Evolutionary conservation across 2,113 vertebrate species (phyloP).

Genomic region (Tonatia bakeri): DNA sequence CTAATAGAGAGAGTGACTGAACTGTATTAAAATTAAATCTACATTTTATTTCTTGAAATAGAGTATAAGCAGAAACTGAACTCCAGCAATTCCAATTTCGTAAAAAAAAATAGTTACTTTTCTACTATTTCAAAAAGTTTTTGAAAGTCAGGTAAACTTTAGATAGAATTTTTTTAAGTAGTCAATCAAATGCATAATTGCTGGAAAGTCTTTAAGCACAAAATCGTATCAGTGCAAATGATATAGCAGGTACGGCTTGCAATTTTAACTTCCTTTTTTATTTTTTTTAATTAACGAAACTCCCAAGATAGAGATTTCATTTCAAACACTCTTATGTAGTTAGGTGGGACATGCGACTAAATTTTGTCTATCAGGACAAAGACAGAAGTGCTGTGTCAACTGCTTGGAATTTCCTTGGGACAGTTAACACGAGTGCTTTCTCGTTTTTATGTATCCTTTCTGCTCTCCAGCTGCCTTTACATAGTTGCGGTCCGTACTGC

Average conservation of each 20-base stretch:
- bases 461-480: background rate
- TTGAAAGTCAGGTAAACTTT: constrained; percentile 60
- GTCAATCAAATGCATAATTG: background rate
- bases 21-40: constrained; percentile 72
- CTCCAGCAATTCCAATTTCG: constrained; percentile 42
- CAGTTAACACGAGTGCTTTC: background rate
- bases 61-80: constrained; percentile 51
- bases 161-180: constrained; percentile 21
- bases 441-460: background rate
- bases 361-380: background rate
- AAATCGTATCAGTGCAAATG: background rate
- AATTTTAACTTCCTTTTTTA: background rate
- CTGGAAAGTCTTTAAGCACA: background rate
- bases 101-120: background rate
- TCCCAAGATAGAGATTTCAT: background rate
- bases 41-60: constrained; percentile 63
- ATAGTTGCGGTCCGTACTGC: background rate
- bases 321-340: background rate
- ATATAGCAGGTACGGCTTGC: background rate
- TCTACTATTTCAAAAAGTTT: constrained; percentile 46
- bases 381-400: background rate
- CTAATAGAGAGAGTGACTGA: constrained; percentile 66
- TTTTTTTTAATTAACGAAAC: background rate
- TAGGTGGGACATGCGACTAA: background rate
- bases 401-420: background rate